Base-by-base conservation (phyloP, 2,888 invertebrate genomes). In the Steinernema carpocapsae region DNA sequence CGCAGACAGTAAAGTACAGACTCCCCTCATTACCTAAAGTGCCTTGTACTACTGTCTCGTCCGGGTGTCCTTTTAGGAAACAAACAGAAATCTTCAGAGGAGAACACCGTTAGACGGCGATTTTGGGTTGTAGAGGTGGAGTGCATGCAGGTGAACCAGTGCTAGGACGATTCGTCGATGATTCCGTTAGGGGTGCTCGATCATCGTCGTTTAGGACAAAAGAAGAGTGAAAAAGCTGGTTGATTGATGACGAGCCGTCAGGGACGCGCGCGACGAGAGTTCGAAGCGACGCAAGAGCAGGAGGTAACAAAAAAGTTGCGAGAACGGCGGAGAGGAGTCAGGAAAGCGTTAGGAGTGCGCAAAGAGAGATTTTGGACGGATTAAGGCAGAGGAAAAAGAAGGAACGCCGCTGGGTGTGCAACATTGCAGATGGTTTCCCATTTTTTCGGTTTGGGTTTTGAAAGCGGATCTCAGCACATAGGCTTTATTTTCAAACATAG, bases 191-290 rank as follows among this genome's bases (percentile, higher is more conserved):
- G 22, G 26, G n/a, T 22, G 22, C 56, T 56, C 56, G 56, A 56
- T 56, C 56, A 56, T 56, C 56, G 56, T 10, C 22, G 56, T 56
- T 22, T 56, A 22, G 26, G 22, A 10, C 56, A 14, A 43, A 43
- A 56, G 56, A 56, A 56, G 56, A 56, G 56, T 56, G 56, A 56
- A 56, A 56, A 56, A 56, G 56, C 7, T 12, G 43, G 26, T 22
- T 56, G 56, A 56, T 56, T 56, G 56, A 56, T 56, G 56, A 12
- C 56, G 24, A 26, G 14, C 43, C 56, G 22, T 4, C 19, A 24
- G 24, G 24, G 56, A 56, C 22, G 56, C 6, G 19, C 56, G n/a
- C 24, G 12, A 14, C 56, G 56, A 26, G 3, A 51, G 51, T 2
- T 22, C 6, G 26, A 26, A 24, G 6, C 26, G 26, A 26, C 24